Percentiles rank a stretch among this genome's conserved stretches.
phyloP scores from a whole-genome alignment of 30 jellyfish, hydroid and myxozoan species.

The Cassiopea xamachana region DNA sequence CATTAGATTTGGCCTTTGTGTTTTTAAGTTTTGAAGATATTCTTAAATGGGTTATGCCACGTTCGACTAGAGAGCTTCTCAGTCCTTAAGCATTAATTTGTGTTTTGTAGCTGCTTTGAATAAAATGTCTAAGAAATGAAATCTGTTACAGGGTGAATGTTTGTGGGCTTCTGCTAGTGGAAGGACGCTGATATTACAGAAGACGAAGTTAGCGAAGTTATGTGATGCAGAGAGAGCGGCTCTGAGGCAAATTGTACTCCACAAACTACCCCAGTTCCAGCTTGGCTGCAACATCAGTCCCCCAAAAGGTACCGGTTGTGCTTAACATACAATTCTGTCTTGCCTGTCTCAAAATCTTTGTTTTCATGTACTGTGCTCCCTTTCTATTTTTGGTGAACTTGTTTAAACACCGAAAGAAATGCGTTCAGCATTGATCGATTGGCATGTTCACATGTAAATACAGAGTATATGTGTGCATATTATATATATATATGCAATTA shows the following conservation, averaged over 20 bases:
- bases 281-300: constrained; percentile 82
- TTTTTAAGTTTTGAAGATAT: too few relatives aligned
- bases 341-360: not conserved
- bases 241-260: constrained; percentile 68
- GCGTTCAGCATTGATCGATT: too few relatives aligned
- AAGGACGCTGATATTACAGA: constrained; percentile 59
- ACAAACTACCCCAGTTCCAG: constrained; percentile 66
- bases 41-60: too few relatives aligned
- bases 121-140: not conserved
- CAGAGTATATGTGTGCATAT: too few relatives aligned
- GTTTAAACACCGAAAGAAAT: too few relatives aligned
- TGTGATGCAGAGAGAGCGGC: constrained; percentile 85
- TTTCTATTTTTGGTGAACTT: too few relatives aligned
- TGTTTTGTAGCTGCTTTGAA: not conserved
- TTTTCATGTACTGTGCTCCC: too few relatives aligned
- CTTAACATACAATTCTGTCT: not conserved
- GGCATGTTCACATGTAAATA: too few relatives aligned
- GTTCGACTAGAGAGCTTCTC: too few relatives aligned
- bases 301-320: constrained; percentile 84
- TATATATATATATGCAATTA: too few relatives aligned
- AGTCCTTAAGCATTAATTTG: too few relatives aligned
- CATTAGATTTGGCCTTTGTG: too few relatives aligned
- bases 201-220: constrained; percentile 58
- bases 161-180: constrained; percentile 95
- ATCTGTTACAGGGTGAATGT: constrained; percentile 70